Evolutionary conservation across 1,140 invertebrate genomes (phyloP).

Genomic region (Hermetia illucens): DNA sequence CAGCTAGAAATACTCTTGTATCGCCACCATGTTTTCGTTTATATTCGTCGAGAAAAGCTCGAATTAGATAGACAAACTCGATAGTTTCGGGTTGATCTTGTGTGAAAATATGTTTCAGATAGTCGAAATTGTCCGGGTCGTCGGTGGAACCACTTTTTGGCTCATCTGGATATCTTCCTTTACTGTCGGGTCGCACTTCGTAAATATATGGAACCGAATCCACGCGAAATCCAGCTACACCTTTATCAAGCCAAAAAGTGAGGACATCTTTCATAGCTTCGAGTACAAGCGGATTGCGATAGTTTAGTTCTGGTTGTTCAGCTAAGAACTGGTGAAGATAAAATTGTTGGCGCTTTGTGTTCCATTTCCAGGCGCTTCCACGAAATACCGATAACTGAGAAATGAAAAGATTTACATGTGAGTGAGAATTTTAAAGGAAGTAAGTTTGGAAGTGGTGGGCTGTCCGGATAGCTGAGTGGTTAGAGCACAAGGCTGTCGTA

Average conservation of each 20-base stretch:
- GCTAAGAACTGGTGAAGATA: slow-evolving; percentile 54
- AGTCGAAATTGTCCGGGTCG: slow-evolving; percentile 33
- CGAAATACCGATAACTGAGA: slow-evolving; percentile 39
- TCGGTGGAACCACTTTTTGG: slow-evolving; percentile 29
- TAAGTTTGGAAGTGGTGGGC: too few species aligned
- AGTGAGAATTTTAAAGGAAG: too few species aligned
- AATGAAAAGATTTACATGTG: slow-evolving; percentile 41
- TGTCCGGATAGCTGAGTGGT: too few species aligned
- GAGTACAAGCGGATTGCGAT: slow-evolving; percentile 38
- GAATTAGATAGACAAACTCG: slow-evolving; percentile 33
- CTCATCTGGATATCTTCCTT: slow-evolving; percentile 35
- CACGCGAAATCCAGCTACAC: slow-evolving; percentile 57
- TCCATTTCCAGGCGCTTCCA: slow-evolving; percentile 50
- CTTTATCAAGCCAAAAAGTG: slow-evolving; percentile 52
- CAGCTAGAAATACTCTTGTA: slow-evolving; percentile 51
- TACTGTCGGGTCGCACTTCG: slow-evolving; percentile 33
- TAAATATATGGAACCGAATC: slow-evolving; percentile 37
- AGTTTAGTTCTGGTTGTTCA: slow-evolving; percentile 56
- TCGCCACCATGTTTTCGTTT: slow-evolving; percentile 8
- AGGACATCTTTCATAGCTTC: slow-evolving; percentile 37
- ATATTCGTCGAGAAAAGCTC: slow-evolving; percentile 32
- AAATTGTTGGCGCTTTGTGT: slow-evolving; percentile 40
- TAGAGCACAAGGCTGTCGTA: too few species aligned
- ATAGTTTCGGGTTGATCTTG: slow-evolving; percentile 33
- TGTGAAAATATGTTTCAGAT: slow-evolving; percentile 41